These are phyloP conservation scores for Danaus plexippus DNA, from an alignment of 1,140 invertebrate genomes.

Conservation along the genomic window DNA sequence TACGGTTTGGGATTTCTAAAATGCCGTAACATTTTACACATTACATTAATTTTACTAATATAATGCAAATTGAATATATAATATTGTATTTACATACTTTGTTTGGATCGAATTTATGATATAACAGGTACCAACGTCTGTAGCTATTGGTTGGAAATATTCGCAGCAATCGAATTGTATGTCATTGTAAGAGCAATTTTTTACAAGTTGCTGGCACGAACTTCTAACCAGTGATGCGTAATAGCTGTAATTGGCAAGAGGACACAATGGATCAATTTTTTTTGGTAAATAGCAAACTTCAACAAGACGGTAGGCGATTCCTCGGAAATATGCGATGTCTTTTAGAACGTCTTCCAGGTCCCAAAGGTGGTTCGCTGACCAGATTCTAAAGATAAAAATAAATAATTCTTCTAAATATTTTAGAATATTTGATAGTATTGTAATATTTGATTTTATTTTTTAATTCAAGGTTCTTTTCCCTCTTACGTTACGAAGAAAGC, in stretches of 20 bases:
- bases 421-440: no score
- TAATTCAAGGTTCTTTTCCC: no score
- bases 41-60: no score
- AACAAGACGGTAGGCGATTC: conserved; percentile 74
- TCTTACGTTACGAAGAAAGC: no score
- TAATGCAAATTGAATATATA: neutral
- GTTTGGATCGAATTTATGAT: conserved; percentile 77
- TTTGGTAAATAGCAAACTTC: conserved; percentile 70
- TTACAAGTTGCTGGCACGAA: conserved; percentile 71
- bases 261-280: conserved; percentile 45
- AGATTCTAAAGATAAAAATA: conserved; percentile 65
- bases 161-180: conserved; percentile 76
- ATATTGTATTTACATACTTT: conserved; percentile 31
- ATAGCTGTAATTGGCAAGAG: conserved; percentile 70
- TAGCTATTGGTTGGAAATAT: conserved; percentile 75
- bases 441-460: no score
- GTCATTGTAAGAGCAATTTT: conserved; percentile 75
- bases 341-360: conserved; percentile 78
- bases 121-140: conserved; percentile 77
- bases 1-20: conserved; percentile 45
- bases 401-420: no score
- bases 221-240: conserved; percentile 73
- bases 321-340: conserved; percentile 77
- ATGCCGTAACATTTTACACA: neutral
- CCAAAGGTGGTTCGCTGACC: conserved; percentile 75